Percentiles rank a stretch among this genome's conserved stretches.
These are phyloP conservation scores for Neotoxoptera formosana DNA, from an alignment of 1,140 invertebrate species.

Conservation along the genomic window DNA sequence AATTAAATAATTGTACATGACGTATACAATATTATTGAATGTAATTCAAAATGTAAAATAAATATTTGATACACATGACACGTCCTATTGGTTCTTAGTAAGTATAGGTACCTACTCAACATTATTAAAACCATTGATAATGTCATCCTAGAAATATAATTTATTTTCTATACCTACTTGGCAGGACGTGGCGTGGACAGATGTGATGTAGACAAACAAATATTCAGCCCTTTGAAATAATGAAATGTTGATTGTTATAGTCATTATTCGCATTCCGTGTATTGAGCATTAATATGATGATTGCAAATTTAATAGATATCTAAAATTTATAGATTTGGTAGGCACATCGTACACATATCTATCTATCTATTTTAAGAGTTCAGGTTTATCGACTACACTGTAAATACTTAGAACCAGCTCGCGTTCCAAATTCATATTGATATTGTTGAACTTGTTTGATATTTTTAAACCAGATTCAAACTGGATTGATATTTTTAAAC, in stretches of 20 bases:
- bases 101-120: not conserved
- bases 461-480: slow-evolving; percentile 49
- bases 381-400: not conserved
- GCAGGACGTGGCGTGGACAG: not conserved
- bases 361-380: not conserved
- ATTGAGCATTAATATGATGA: not conserved
- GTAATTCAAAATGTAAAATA: not conserved
- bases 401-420: slow-evolving; percentile 27
- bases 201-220: not conserved
- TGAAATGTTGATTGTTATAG: not conserved
- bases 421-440: slow-evolving; percentile 6
- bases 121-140: not conserved
- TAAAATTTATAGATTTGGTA: not conserved
- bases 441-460: slow-evolving; percentile 49
- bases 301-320: not conserved
- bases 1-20: no score
- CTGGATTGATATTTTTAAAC: slow-evolving; percentile 56
- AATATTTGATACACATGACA: not conserved
- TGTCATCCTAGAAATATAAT: not conserved
- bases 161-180: not conserved
- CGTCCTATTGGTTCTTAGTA: no score
- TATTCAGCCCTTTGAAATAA: not conserved
- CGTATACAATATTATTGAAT: no score
- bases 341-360: not conserved
- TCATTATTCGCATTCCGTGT: not conserved